phyloP scores from a whole-genome alignment of 2,113 vertebrate genomes.

The Nyctibius bracteatus region DNA sequence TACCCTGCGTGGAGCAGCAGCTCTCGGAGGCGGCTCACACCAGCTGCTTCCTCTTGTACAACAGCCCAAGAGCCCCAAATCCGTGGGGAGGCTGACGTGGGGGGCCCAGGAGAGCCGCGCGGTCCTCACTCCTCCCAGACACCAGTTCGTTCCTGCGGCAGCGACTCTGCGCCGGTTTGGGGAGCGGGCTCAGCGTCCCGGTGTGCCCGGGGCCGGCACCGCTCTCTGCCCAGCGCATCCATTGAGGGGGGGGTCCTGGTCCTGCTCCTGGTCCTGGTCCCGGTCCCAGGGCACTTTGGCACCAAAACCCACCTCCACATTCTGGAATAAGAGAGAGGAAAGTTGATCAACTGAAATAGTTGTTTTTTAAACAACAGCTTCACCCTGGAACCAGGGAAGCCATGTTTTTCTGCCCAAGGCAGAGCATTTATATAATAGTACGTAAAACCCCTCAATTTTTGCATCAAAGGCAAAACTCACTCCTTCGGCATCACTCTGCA shows the following conservation, averaged over 20 bases:
- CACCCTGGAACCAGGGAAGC: not conserved
- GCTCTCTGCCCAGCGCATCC: not conserved
- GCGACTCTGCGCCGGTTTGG: accelerated
- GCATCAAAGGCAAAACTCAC: not conserved
- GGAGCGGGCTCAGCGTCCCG: accelerated
- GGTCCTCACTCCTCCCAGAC: not conserved
- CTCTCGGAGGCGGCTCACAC: accelerated
- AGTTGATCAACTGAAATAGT: accelerated
- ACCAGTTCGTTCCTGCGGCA: accelerated
- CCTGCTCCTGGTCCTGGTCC: too few relatives aligned
- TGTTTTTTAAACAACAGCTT: not conserved
- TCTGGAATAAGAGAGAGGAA: not conserved
- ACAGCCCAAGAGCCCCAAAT: accelerated
- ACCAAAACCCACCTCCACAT: not conserved
- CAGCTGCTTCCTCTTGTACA: accelerated
- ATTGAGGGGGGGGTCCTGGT: too few relatives aligned
- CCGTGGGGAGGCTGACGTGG: accelerated
- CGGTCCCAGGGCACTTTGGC: not conserved
- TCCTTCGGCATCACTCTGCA: accelerated
- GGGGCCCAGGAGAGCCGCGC: accelerated
- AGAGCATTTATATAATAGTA: not conserved
- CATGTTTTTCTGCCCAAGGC: accelerated
- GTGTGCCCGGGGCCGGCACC: not conserved
- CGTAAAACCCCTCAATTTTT: not conserved
- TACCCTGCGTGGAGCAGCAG: not conserved